Conservation (phyloP, 1,140 invertebrate species). For the Chelonus insularis region DNA sequence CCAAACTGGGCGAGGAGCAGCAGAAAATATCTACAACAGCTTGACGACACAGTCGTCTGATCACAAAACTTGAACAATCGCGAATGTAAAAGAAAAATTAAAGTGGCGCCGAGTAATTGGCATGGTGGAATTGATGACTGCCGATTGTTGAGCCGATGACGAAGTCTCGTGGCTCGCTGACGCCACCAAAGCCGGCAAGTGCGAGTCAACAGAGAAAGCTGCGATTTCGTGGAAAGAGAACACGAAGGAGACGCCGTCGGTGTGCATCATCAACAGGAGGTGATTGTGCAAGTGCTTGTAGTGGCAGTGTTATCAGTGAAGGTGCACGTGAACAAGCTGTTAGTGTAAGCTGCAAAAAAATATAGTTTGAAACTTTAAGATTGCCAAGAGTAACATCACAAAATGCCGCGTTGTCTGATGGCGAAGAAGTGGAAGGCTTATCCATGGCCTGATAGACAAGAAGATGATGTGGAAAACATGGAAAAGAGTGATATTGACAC, state of each 20-base stretch:
- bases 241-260: conserved; percentile 36
- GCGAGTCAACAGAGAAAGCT: conserved; percentile 31
- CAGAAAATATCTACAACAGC: background rate
- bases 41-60: background rate
- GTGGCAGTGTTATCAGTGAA: conserved; percentile 6
- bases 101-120: conserved; percentile 3
- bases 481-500: conserved; percentile 21
- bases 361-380: background rate
- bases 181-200: conserved; percentile 34
- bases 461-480: conserved; percentile 55
- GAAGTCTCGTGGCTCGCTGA: conserved; percentile 29
- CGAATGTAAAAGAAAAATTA: background rate
- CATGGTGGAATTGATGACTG: conserved; percentile 27
- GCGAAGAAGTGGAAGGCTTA: conserved; percentile 89
- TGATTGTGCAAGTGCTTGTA: conserved; percentile 5
- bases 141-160: conserved; percentile 35
- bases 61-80: background rate
- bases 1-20: background rate
- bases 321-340: background rate
- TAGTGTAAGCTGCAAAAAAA: background rate
- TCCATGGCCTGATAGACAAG: conserved; percentile 71
- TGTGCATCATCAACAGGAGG: conserved; percentile 14
- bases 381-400: background rate
- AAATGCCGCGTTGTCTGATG: conserved; percentile 85
- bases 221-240: conserved; percentile 36